These are phyloP conservation scores for Tragelaphus oryx DNA, from an alignment of 2,797 vertebrate species.

Conservation along the genomic window DNA sequence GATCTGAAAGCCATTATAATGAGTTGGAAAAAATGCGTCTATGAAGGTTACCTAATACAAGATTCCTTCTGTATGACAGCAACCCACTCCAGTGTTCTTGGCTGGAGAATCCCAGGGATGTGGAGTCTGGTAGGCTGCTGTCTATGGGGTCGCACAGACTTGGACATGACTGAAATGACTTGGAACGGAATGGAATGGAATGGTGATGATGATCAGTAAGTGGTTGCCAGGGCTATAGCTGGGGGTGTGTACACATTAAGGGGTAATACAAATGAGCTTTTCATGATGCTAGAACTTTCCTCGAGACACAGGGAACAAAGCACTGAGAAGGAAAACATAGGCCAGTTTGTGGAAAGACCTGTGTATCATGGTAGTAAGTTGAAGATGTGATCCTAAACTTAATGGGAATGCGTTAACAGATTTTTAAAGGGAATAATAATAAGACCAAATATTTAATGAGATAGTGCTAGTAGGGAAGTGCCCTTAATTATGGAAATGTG, in stretches of 20 bases:
- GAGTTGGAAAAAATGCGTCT: background rate
- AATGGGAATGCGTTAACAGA: background rate
- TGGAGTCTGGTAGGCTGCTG: no score
- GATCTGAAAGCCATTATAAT: background rate
- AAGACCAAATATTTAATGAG: background rate
- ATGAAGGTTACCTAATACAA: background rate
- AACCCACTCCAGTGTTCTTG: no score
- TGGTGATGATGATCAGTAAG: background rate
- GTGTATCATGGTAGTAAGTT: background rate
- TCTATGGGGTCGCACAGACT: no score
- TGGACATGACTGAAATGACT: no score
- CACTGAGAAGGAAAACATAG: background rate
- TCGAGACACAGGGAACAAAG: background rate
- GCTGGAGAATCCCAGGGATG: no score
- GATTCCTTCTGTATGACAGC: background rate
- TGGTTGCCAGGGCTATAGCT: background rate
- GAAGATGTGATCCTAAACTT: background rate
- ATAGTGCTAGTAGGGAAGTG: background rate
- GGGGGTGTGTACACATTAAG: background rate
- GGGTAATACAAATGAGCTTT: background rate
- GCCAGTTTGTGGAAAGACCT: background rate
- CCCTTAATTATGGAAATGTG: background rate
- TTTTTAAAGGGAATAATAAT: background rate
- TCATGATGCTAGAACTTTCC: background rate
- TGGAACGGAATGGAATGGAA: no score